Conservation (phyloP, 2,797 vertebrate species). For the Betta splendens region DNA sequence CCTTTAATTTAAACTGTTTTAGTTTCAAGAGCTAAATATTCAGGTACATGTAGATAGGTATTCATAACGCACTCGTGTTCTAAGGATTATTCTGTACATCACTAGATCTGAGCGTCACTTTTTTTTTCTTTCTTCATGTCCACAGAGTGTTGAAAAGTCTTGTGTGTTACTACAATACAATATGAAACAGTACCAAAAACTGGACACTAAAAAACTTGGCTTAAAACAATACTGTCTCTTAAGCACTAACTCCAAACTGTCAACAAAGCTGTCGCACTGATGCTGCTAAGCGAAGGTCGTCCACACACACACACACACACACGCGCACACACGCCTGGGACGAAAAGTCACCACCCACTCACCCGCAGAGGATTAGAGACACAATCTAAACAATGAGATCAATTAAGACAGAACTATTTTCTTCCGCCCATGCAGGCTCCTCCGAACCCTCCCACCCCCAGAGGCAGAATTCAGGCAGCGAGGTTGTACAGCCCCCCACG, state of each 20-base stretch:
- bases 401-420: conserved; percentile 70
- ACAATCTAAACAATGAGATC: conserved; percentile 58
- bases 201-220: conserved; percentile 74
- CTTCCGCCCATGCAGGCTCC: conserved; percentile 76
- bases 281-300: conserved; percentile 26
- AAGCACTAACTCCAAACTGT: conserved; percentile 51
- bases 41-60: conserved; percentile 76
- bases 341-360: conserved; percentile 25
- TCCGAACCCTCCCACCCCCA: conserved; percentile 25
- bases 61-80: conserved; percentile 72
- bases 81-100: conserved; percentile 72
- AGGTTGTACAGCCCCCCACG: conserved; percentile 66
- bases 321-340: conserved; percentile 23
- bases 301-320: conserved; percentile 25
- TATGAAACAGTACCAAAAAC: conserved; percentile 79
- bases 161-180: conserved; percentile 73
- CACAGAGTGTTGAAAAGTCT: conserved; percentile 74
- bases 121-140: conserved; percentile 61
- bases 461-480: conserved; percentile 72
- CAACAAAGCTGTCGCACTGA: conserved; percentile 50
- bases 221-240: conserved; percentile 73
- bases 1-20: conserved; percentile 63
- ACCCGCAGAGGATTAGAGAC: conserved; percentile 37
- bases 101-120: conserved; percentile 55
- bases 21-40: conserved; percentile 74